Percentiles rank a stretch among this genome's conserved stretches.
Conservation (phyloP, 1,140 invertebrate species). For the Ceratitis capitata region DNA sequence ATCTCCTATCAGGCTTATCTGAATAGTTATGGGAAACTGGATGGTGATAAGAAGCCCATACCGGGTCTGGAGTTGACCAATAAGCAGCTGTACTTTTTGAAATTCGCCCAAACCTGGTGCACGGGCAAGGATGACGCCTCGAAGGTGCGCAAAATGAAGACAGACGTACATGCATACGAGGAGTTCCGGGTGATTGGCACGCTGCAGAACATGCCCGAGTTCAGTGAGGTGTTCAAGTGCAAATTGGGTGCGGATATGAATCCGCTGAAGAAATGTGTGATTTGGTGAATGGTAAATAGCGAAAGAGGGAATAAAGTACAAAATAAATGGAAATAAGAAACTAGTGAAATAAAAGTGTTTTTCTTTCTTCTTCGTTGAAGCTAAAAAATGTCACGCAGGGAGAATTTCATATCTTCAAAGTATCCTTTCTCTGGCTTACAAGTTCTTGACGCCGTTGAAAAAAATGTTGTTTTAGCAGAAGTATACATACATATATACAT, state of each 20-base stretch:
- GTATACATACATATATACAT: not conserved
- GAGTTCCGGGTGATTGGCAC: conserved; percentile 74
- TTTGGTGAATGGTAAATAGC: conserved; percentile 50
- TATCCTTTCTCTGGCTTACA: too few relatives aligned
- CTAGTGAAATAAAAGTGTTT: not conserved
- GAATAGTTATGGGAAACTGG: conserved; percentile 63
- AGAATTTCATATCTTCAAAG: not conserved
- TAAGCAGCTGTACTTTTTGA: conserved; percentile 71
- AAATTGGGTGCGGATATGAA: conserved; percentile 72
- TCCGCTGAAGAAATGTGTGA: conserved; percentile 73
- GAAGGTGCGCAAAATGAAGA: conserved; percentile 55
- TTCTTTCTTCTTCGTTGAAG: not conserved
- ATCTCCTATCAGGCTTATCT: conserved; percentile 77
- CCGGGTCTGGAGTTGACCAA: conserved; percentile 69
- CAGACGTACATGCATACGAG: conserved; percentile 61
- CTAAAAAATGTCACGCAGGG: not conserved
- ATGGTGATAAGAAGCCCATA: conserved; percentile 65
- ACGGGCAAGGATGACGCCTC: conserved; percentile 65
- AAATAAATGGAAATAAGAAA: not conserved
- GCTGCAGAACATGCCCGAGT: conserved; percentile 74
- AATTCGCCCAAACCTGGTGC: conserved; percentile 70
- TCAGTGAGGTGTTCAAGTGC: conserved; percentile 74
- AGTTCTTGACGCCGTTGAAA: too few relatives aligned
- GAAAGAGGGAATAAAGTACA: not conserved
- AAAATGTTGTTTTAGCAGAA: not conserved